Evolutionary conservation across 2,888 invertebrate species (phyloP).

Genomic region (Eupeodes latifasciatus): DNA sequence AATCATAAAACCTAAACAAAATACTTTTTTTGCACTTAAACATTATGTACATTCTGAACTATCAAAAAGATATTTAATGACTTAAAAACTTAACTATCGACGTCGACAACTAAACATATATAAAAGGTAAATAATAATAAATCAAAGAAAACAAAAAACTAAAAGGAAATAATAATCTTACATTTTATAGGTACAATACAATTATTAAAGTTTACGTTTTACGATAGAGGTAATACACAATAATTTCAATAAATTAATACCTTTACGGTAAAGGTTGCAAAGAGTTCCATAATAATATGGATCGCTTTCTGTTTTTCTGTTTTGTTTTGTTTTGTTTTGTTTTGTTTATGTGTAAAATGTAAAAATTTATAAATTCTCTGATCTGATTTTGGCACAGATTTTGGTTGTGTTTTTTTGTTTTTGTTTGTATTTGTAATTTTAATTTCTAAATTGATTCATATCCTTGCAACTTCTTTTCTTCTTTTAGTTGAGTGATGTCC

Average conservation of each 20-base stretch:
- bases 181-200: constrained; percentile 54
- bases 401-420: constrained; percentile 33
- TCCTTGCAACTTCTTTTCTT: constrained; percentile 29
- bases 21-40: constrained; percentile 77
- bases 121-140: constrained; percentile 68
- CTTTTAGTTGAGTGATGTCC: constrained; percentile 87
- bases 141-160: constrained; percentile 42
- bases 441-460: neutral
- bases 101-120: constrained; percentile 69
- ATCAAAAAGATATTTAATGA: constrained; percentile 56
- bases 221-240: constrained; percentile 73
- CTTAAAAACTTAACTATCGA: constrained; percentile 73
- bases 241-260: constrained; percentile 76
- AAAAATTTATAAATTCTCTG: constrained; percentile 71
- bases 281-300: constrained; percentile 3
- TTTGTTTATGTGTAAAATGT: constrained; percentile 36
- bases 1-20: constrained; percentile 75
- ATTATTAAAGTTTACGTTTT: constrained; percentile 65
- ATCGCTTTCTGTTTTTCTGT: constrained; percentile 13
- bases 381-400: constrained; percentile 69
- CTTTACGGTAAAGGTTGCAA: constrained; percentile 67
- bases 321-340: neutral
- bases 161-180: constrained; percentile 46
- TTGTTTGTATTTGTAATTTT: neutral
- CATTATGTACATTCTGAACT: constrained; percentile 69